Conservation (phyloP, 1,140 invertebrate species). For the Brachionus rubens region DNA sequence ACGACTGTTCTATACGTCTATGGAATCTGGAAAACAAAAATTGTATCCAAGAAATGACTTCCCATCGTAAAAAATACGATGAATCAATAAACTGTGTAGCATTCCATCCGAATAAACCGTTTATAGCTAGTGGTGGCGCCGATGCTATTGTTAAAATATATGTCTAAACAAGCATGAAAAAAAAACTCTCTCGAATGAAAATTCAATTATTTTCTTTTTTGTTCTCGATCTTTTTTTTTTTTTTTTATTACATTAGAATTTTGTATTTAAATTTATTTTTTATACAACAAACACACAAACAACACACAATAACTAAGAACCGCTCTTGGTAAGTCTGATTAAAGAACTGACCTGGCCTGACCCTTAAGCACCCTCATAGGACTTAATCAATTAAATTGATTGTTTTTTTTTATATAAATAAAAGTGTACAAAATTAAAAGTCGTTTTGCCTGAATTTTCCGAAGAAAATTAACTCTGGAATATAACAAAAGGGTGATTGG, state of each 20-base stretch:
- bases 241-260: neutral
- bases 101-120: conserved; percentile 95
- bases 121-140: conserved; percentile 95
- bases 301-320: no score
- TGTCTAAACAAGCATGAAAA: conserved; percentile 60
- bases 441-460: conserved; percentile 1
- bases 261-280: conserved; percentile 9
- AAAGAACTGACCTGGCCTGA: neutral
- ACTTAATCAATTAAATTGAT: conserved; percentile 33
- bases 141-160: conserved; percentile 97
- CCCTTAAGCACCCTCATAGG: conserved; percentile 13
- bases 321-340: neutral
- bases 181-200: neutral
- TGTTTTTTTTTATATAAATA: conserved; percentile 17
- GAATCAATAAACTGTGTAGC: conserved; percentile 98
- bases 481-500: no score
- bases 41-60: conserved; percentile 98
- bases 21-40: conserved; percentile 99
- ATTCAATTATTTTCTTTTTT: neutral
- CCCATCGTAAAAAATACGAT: conserved; percentile 98
- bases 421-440: neutral
- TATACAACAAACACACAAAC: no score
- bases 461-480: no score
- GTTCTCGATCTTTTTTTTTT: conserved; percentile 4
- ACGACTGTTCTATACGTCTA: conserved; percentile 96